Percentiles rank a stretch among this genome's conserved stretches.
phyloP scores from a whole-genome alignment of 2,888 invertebrate species.

The Unio delphinus region DNA sequence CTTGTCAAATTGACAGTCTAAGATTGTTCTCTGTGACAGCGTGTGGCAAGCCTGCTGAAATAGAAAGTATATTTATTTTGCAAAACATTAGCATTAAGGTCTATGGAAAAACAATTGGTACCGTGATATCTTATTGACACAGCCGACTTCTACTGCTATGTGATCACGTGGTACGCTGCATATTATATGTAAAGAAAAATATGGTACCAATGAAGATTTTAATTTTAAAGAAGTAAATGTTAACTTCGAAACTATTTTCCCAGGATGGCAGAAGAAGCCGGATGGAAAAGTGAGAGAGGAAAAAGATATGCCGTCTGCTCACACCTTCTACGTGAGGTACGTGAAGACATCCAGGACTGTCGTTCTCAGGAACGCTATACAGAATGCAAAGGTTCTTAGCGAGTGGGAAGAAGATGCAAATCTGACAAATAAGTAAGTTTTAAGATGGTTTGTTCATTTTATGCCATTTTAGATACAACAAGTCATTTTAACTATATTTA shows the following conservation, averaged over 20 bases:
- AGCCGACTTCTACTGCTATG: too few relatives aligned
- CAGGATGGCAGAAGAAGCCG: constrained; percentile 67
- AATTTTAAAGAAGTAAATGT: background rate
- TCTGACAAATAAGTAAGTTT: constrained; percentile 57
- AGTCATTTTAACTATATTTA: too few relatives aligned
- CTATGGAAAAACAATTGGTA: too few relatives aligned
- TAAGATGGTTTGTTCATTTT: background rate
- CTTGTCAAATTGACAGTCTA: too few relatives aligned
- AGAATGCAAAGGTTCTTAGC: constrained; percentile 51
- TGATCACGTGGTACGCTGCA: too few relatives aligned
- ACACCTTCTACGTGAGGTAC: constrained; percentile 60
- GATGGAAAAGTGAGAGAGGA: constrained; percentile 59
- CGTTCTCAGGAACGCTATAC: constrained; percentile 56
- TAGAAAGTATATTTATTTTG: too few relatives aligned
- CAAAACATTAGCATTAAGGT: too few relatives aligned
- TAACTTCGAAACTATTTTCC: background rate
- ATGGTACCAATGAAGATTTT: background rate
- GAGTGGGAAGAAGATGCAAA: constrained; percentile 64
- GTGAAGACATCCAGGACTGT: constrained; percentile 55
- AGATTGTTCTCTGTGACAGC: too few relatives aligned
- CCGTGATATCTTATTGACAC: too few relatives aligned
- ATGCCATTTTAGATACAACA: too few relatives aligned
- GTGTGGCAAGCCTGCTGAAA: too few relatives aligned
- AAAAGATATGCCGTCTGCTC: constrained; percentile 47
- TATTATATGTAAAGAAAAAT: too few relatives aligned